Evolutionary conservation across 1,140 invertebrate species (phyloP), one percentile per base, ranked within the genome.

Genomic region (Halictus rubicundus): DNA sequence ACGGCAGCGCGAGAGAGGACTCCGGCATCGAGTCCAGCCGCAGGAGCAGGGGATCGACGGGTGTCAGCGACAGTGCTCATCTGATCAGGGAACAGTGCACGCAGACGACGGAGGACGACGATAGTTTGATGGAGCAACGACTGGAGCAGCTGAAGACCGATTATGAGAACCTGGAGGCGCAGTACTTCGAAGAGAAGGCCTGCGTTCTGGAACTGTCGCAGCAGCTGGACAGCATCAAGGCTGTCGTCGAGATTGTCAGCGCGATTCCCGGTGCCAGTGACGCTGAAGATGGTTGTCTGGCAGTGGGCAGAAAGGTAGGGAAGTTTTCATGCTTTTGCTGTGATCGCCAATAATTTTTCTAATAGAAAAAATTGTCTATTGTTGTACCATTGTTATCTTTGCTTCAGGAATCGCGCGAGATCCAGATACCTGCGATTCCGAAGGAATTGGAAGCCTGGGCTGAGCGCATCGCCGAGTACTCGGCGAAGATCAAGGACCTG

Each of bases 1-100:
- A 82, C 2, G 59, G 52, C 4, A 87, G 75, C 23, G 85, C 78
- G n/a, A 90, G 87, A 75, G 85, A 91, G 61, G 91, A 92, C 79
- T 92, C 91, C 2, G 91, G 91, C 54, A 78, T 77, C 32, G 75
- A 66, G 32, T 60, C 64, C 12, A 59, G 68, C 37, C 65, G 77
- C 9, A 82, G 61, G 21, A 83, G 75, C 12, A 27, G 69, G 10
- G 76, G 71, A 32, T 82, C 66, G 57, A 82, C 16, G 8, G 81
- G 39, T n/a, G 10, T 64, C 9, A 64, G 49, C 3, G 79, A 81
- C 12, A 66, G 60, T 61, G 9, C 25, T 0, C 39, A 5, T 9
- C 64, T 78, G 12, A 72, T 37, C 16, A 60, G 82, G 5, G 71
- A 87, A 14, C 78, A 79, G 39, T 52, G 12, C 21, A 80, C 73